Conservation (phyloP, 2,113 vertebrate genomes). For the Phalacrocorax carbo region DNA sequence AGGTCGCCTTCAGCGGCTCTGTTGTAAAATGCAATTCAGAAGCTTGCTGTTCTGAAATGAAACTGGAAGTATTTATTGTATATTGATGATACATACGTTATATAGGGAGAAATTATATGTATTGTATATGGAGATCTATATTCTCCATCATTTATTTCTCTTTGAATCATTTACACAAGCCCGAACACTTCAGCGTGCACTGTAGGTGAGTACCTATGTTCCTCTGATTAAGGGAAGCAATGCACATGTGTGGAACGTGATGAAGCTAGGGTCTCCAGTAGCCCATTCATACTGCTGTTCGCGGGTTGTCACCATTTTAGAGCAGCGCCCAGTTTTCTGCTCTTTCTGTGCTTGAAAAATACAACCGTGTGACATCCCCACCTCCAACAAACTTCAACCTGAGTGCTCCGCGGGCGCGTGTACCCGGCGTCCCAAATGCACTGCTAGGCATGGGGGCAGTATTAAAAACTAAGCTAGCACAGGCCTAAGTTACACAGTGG, state of each 20-base stretch:
- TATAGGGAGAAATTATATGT: background rate
- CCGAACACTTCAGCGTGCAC: background rate
- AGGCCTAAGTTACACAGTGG: background rate
- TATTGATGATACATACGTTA: background rate
- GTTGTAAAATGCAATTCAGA: background rate
- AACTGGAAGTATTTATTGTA: background rate
- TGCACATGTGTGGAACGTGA: background rate
- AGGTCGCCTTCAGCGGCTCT: background rate
- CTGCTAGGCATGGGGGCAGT: background rate
- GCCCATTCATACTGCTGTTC: background rate
- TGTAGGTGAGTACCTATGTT: background rate
- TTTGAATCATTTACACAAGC: background rate
- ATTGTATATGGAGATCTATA: background rate
- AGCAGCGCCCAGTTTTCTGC: background rate
- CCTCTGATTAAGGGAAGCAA: background rate
- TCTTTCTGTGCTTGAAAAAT: background rate
- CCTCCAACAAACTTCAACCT: background rate
- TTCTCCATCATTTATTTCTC: background rate
- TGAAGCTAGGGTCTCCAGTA: background rate
- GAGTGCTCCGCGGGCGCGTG: accelerated
- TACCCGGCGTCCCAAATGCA: background rate
- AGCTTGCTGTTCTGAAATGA: background rate
- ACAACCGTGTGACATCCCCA: background rate
- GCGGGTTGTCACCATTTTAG: background rate
- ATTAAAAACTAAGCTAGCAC: background rate